These are phyloP conservation scores for Hypolimnas misippus DNA, from an alignment of 2,888 invertebrate species.

Conservation along the genomic window DNA sequence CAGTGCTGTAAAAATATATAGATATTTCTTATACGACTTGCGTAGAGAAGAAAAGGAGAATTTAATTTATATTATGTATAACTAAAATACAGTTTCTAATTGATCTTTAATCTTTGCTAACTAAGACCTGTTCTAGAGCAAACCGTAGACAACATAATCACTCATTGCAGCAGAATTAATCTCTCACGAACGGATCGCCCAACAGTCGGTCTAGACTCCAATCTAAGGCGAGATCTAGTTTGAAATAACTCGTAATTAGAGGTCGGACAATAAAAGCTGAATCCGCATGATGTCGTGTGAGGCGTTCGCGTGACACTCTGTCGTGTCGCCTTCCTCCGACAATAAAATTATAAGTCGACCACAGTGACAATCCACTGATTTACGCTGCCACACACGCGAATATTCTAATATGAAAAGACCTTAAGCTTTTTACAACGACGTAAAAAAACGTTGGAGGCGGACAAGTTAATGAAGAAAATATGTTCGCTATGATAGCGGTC, in stretches of 20 bases:
- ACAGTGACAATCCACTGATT: slow-evolving; percentile 84
- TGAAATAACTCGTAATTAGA: slow-evolving; percentile 73
- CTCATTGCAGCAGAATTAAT: slow-evolving; percentile 72
- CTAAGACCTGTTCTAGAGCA: slow-evolving; percentile 22
- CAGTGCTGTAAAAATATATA: not conserved
- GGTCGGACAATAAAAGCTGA: slow-evolving; percentile 74
- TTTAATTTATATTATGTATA: not conserved
- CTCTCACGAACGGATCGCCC: slow-evolving; percentile 72
- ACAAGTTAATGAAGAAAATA: slow-evolving; percentile 79
- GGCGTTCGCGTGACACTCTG: slow-evolving; percentile 72
- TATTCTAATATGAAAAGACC: slow-evolving; percentile 77
- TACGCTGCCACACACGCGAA: slow-evolving; percentile 81
- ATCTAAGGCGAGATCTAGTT: slow-evolving; percentile 76
- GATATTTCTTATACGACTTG: not conserved
- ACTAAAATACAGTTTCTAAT: slow-evolving; percentile 19
- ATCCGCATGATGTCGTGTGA: slow-evolving; percentile 63
- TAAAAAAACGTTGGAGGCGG: slow-evolving; percentile 70
- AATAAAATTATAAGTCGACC: slow-evolving; percentile 83
- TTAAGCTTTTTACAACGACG: slow-evolving; percentile 67
- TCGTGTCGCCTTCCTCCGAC: slow-evolving; percentile 80
- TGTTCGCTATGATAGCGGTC: slow-evolving; percentile 67
- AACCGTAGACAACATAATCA: slow-evolving; percentile 64
- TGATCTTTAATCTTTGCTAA: slow-evolving; percentile 11
- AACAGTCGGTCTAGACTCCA: slow-evolving; percentile 70
- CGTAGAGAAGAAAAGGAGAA: not conserved